Conservation (phyloP, 1,140 invertebrate species). For the Propsilocerus akamusi region DNA sequence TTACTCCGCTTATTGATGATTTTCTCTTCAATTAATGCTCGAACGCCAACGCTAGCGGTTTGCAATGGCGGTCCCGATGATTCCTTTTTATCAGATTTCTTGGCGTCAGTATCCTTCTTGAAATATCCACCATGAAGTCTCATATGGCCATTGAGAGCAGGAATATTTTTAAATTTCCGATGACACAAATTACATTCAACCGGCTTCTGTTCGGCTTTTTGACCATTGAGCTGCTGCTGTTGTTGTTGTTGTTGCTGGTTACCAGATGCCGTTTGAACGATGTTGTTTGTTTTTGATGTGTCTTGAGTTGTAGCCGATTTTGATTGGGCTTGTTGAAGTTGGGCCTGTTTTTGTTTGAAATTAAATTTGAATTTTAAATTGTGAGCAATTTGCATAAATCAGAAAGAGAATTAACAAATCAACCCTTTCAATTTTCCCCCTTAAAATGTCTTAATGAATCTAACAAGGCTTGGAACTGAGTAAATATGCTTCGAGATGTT, state of each 20-base stretch:
- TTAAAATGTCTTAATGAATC: too few relatives aligned
- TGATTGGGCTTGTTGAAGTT: neutral
- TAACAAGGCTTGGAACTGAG: too few relatives aligned
- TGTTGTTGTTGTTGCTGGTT: constrained; percentile 21
- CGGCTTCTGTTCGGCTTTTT: constrained; percentile 46
- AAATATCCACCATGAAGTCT: constrained; percentile 89
- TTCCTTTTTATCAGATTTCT: constrained; percentile 72
- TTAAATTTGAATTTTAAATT: neutral
- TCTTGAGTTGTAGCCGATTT: constrained; percentile 12
- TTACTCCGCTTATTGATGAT: constrained; percentile 60
- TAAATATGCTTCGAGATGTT: too few relatives aligned
- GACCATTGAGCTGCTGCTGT: constrained; percentile 25
- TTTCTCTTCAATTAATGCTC: constrained; percentile 78
- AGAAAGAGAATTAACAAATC: neutral
- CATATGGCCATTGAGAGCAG: constrained; percentile 94
- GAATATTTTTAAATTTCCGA: constrained; percentile 89
- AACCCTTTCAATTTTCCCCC: too few relatives aligned
- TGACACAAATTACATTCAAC: constrained; percentile 90
- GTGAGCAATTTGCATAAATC: too few relatives aligned
- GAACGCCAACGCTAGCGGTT: constrained; percentile 70
- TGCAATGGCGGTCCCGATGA: constrained; percentile 59
- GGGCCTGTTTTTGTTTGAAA: neutral
- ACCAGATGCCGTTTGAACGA: constrained; percentile 15
- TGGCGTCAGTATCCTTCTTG: constrained; percentile 80
- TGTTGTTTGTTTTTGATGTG: constrained; percentile 14